These are phyloP conservation scores for Brachionus rotundiformis DNA, from an alignment of 1,140 invertebrate genomes.

Conservation along the genomic window DNA sequence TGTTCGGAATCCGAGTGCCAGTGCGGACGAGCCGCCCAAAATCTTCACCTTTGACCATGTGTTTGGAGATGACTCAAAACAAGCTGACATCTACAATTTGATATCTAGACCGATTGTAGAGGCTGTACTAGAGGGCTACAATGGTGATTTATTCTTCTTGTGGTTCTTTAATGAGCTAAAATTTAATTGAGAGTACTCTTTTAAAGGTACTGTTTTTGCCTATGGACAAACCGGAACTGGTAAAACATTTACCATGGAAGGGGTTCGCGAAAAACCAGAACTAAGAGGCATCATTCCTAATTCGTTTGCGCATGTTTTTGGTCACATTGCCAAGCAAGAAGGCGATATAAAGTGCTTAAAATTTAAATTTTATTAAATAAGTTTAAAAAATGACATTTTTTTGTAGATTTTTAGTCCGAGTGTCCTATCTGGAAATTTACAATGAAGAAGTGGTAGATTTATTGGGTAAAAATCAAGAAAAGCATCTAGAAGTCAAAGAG, in stretches of 20 bases:
- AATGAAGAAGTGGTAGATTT: conserved; percentile 80
- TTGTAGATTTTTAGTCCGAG: conserved; percentile 77
- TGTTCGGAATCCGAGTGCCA: conserved; percentile 63
- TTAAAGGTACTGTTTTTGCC: conserved; percentile 67
- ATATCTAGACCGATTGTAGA: conserved; percentile 60
- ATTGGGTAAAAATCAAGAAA: conserved; percentile 71
- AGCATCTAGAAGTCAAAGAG: conserved; percentile 67
- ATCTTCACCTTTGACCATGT: conserved; percentile 76
- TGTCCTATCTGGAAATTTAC: conserved; percentile 89
- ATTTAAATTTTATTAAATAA: not conserved
- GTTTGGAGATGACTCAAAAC: conserved; percentile 67
- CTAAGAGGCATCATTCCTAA: conserved; percentile 79
- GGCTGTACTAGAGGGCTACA: conserved; percentile 70
- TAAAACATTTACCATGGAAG: conserved; percentile 70
- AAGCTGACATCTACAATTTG: conserved; percentile 55
- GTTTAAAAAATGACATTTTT: not conserved
- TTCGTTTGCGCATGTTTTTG: conserved; percentile 70
- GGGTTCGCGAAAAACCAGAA: conserved; percentile 65
- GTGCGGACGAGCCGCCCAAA: conserved; percentile 68
- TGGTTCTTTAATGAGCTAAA: not conserved
- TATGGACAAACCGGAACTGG: conserved; percentile 68
- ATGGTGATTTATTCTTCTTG: conserved; percentile 54
- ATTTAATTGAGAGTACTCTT: not conserved
- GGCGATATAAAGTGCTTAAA: conserved; percentile 63
- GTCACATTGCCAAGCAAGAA: conserved; percentile 67